phyloP scores from a whole-genome alignment of 2,113 vertebrate species.

The Lucifuga dentata region DNA sequence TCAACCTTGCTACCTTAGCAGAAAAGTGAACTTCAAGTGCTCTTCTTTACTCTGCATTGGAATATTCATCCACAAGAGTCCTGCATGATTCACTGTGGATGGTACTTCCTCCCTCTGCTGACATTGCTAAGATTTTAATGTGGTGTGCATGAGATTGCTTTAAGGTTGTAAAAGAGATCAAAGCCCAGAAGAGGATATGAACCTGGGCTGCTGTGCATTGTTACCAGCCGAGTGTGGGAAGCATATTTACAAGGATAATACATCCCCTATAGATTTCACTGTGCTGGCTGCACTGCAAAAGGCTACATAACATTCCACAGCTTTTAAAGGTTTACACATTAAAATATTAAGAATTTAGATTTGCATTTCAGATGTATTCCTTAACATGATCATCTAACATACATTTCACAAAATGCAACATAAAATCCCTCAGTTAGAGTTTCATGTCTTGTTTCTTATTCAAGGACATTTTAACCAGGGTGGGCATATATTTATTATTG shows the following conservation, averaged over 20 bases:
- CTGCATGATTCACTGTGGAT: slow-evolving; percentile 50
- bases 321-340: slow-evolving; percentile 14
- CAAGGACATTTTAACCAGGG: neutral
- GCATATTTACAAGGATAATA: slow-evolving; percentile 38
- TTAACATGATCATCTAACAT: slow-evolving; percentile 5
- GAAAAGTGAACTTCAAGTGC: slow-evolving; percentile 63
- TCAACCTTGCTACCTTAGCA: slow-evolving; percentile 34
- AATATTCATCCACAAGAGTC: slow-evolving; percentile 51
- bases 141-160: slow-evolving; percentile 63
- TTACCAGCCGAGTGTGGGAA: slow-evolving; percentile 48
- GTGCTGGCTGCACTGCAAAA: slow-evolving; percentile 38
- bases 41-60: slow-evolving; percentile 57
- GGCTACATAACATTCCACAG: neutral
- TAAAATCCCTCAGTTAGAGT: slow-evolving; percentile 5
- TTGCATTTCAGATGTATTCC: neutral
- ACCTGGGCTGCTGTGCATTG: slow-evolving; percentile 57
- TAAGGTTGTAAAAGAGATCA: slow-evolving; percentile 69
- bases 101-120: slow-evolving; percentile 50
- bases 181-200: slow-evolving; percentile 58
- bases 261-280: slow-evolving; percentile 35
- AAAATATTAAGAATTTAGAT: slow-evolving; percentile 13
- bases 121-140: slow-evolving; percentile 72
- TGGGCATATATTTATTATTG: no score
- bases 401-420: no score
- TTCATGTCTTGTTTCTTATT: neutral